phyloP scores from a whole-genome alignment of 2,113 vertebrate genomes.

The Balaeniceps rex region DNA sequence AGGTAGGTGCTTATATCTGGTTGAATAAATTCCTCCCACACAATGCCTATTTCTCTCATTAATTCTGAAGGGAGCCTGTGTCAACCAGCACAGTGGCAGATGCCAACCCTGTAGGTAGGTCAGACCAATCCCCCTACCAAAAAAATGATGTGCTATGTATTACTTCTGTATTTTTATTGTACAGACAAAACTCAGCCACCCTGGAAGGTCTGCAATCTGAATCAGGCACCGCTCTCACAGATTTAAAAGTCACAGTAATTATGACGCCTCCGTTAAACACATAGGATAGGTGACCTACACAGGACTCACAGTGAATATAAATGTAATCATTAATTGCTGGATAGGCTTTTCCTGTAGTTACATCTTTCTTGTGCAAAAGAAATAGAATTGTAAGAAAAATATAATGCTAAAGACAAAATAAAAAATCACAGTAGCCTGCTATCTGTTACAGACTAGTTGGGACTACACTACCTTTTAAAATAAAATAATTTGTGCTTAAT shows the following conservation, averaged over 20 bases:
- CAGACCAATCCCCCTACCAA: neutral
- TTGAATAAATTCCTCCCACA: neutral
- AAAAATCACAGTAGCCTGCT: neutral
- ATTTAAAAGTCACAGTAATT: neutral
- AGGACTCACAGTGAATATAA: neutral
- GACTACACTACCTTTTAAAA: slow-evolving; percentile 50
- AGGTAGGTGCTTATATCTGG: neutral
- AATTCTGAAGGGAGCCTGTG: neutral
- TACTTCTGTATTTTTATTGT: neutral
- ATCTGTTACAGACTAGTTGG: neutral
- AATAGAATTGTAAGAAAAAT: neutral
- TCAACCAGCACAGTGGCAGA: neutral
- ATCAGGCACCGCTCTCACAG: neutral
- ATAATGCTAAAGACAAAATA: neutral
- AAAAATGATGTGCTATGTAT: neutral
- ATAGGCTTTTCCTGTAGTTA: neutral
- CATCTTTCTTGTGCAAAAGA: neutral
- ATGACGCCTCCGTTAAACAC: neutral
- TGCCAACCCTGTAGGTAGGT: neutral
- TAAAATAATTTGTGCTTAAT: slow-evolving; percentile 68
- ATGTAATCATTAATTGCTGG: slow-evolving; percentile 1
- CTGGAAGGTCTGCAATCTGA: neutral
- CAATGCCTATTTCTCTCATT: neutral
- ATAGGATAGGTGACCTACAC: neutral
- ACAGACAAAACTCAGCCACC: neutral